Base-by-base conservation (phyloP, 2,113 vertebrate species). In the Mola mola region DNA sequence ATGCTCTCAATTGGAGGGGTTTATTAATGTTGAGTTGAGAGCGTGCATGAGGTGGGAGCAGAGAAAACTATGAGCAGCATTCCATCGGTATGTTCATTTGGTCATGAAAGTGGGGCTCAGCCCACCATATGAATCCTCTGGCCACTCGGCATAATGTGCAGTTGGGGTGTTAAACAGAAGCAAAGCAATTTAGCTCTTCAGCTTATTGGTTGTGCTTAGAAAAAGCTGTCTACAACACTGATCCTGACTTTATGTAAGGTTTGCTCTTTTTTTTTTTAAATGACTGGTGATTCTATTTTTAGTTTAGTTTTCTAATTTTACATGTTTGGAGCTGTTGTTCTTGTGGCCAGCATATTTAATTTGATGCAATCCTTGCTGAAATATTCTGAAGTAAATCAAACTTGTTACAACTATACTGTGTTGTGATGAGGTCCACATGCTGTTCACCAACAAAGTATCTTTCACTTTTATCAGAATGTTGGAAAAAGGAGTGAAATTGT, bases 11-110 rank as follows among this genome's bases (percentile, higher is more conserved):
- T 57, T 48, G 21, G 16, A 15, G 36, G 37, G 41, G 34, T 69
- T 55, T 8, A n/a, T 44, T 26, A 16, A 20, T 29, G 36, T 16
- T 8, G n/a, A 26, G 44, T 31, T 69, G 46, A 11, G 41, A 22
- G 41, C 33, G 28, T 36, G 57, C 28, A 49, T 3, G 13, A 41
- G 40, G 38, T 47, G 59, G 60, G 31, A 61, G 78, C 4, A 78
- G 50, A 51, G 52, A 66, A 81, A 75, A 66, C 75, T 57, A 62
- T 37, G 47, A 52, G 69, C 57, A 66, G 60, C 82, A 89, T 87
- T 82, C 78, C 80, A 82, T 46, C 11, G 8, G 63, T 29, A 69
- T 73, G 72, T 81, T 87, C 81, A 89, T 71, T 56, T 24, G 46
- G 78, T 84, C 79, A 74, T 68, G 74, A 61, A 55, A 46, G 71